A percentile compares a stretch with the other conserved stretches of the same genome.
Evolutionary conservation across 2,888 invertebrate species (phyloP).

Genomic region (Sepiola atlantica): DNA sequence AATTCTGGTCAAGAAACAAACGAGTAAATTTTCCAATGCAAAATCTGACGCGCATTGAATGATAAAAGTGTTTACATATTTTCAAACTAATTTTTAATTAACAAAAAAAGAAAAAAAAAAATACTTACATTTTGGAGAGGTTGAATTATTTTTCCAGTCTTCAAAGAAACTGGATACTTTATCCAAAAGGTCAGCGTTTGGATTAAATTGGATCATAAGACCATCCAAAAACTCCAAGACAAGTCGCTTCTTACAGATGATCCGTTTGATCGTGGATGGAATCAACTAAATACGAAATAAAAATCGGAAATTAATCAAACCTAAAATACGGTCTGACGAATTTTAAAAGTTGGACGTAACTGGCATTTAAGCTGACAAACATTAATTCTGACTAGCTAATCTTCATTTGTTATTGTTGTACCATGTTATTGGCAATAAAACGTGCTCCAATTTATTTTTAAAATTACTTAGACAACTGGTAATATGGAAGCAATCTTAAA

Average conservation of each 20-base stretch:
- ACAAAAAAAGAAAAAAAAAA: background rate
- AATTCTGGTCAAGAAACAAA: no score
- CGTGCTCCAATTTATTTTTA: no score
- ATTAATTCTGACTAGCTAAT: no score
- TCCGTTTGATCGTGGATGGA: background rate
- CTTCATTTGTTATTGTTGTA: no score
- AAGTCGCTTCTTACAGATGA: conserved; percentile 36
- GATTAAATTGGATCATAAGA: conserved; percentile 39
- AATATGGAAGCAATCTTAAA: no score
- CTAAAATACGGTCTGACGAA: no score
- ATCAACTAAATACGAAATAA: background rate
- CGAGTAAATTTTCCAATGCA: no score
- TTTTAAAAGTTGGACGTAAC: no score
- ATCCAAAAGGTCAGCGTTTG: background rate
- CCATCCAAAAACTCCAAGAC: conserved; percentile 37
- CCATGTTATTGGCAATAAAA: no score
- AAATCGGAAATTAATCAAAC: background rate
- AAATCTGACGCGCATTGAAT: no score
- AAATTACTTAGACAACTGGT: no score
- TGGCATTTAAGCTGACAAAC: no score
- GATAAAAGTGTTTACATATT: background rate
- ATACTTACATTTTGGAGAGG: background rate
- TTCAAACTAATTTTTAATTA: background rate
- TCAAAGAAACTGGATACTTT: conserved; percentile 39
- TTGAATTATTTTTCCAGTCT: background rate